Evolutionary conservation across 2,888 invertebrate species (phyloP).

Genomic region (Dicranocentrus wangi): DNA sequence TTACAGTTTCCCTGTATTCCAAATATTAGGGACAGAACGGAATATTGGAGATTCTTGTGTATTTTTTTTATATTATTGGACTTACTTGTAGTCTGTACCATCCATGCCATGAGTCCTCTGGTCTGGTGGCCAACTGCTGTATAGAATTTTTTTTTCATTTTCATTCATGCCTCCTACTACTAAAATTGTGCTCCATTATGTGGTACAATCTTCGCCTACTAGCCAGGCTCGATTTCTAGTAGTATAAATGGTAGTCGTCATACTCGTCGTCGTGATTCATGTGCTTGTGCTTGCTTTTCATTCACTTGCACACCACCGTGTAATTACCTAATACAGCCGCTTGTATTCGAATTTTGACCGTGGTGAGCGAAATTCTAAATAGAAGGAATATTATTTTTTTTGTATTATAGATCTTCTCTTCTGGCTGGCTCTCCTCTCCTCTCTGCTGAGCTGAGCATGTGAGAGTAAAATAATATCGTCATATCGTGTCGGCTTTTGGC

Average conservation of each 20-base stretch:
- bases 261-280: slow-evolving; percentile 10
- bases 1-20: slow-evolving; percentile 28
- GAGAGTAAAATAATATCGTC: slow-evolving; percentile 30
- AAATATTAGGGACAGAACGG: too few relatives aligned
- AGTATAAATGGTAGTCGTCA: too few relatives aligned
- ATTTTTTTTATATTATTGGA: neutral
- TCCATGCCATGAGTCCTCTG: too few relatives aligned
- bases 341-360: slow-evolving; percentile 36
- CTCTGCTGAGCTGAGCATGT: slow-evolving; percentile 52
- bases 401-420: slow-evolving; percentile 1
- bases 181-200: too few relatives aligned
- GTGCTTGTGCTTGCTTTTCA: slow-evolving; percentile 10
- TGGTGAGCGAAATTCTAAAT: slow-evolving; percentile 41
- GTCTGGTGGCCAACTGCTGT: too few relatives aligned
- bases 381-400: neutral
- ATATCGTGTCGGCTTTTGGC: slow-evolving; percentile 56
- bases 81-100: too few relatives aligned
- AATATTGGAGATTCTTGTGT: too few relatives aligned
- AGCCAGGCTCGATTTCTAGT: too few relatives aligned
- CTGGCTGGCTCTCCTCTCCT: too few relatives aligned
- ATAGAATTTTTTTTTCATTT: too few relatives aligned
- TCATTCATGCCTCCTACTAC: too few relatives aligned
- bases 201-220: too few relatives aligned
- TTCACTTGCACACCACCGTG: neutral
- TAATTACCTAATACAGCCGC: slow-evolving; percentile 25